phyloP scores from a whole-genome alignment of 1,140 invertebrate genomes.

The Homalodisca vitripennis region DNA sequence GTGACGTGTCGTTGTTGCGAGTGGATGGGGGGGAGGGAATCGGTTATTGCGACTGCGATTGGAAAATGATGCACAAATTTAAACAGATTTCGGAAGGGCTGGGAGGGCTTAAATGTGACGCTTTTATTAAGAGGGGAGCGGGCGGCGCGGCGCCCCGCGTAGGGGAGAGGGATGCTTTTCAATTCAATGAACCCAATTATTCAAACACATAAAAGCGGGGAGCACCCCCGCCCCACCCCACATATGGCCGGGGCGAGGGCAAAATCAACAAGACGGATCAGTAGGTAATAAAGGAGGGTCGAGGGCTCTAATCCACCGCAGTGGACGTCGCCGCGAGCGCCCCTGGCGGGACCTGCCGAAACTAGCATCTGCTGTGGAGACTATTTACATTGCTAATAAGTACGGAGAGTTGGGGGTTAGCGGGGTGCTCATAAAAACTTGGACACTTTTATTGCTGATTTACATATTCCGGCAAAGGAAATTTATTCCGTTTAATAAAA shows the following conservation, averaged over 20 bases:
- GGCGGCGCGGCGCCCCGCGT: background rate
- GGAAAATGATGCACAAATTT: constrained; percentile 27
- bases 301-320: constrained; percentile 14
- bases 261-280: constrained; percentile 27
- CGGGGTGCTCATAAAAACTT: constrained; percentile 9
- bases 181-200: constrained; percentile 32
- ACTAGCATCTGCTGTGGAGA: constrained; percentile 5
- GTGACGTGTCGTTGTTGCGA: background rate
- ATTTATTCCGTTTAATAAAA: constrained; percentile 25
- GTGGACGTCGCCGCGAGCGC: background rate
- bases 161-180: constrained; percentile 10
- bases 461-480: constrained; percentile 1
- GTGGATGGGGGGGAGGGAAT: no score
- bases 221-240: background rate
- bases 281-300: constrained; percentile 20
- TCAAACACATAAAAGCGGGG: constrained; percentile 30
- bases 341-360: constrained; percentile 3
- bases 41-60: background rate
- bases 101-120: constrained; percentile 21
- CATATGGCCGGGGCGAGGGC: background rate
- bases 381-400: constrained; percentile 23
- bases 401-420: background rate
- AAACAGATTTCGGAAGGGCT: constrained; percentile 19
- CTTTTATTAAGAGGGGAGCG: constrained; percentile 27
- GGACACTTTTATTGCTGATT: constrained; percentile 20